A percentile compares a stretch with the other conserved stretches of the same genome.
These are phyloP conservation scores for Contarinia nasturtii DNA, from an alignment of 1,140 invertebrate genomes.

Conservation along the genomic window DNA sequence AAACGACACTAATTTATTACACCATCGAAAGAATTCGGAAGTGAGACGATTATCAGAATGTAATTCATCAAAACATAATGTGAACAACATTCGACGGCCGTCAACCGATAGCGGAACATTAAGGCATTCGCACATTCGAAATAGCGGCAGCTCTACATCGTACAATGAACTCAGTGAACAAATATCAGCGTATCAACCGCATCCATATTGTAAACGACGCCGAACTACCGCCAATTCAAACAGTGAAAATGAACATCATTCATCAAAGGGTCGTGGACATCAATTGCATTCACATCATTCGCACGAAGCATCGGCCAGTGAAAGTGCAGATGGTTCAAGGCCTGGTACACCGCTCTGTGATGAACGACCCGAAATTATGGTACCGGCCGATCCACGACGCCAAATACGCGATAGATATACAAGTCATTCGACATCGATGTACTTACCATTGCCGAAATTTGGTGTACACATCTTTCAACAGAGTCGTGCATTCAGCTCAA, in stretches of 20 bases:
- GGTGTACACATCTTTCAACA: constrained; percentile 47
- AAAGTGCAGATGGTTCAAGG: constrained; percentile 35
- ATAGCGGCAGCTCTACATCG: background rate
- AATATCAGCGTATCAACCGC: background rate
- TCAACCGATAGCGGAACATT: constrained; percentile 19
- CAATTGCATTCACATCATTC: constrained; percentile 25
- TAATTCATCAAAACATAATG: constrained; percentile 2
- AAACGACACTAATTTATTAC: constrained; percentile 13
- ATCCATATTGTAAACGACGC: background rate
- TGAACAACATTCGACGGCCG: constrained; percentile 13
- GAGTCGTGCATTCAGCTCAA: constrained; percentile 19
- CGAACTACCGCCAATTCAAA: background rate
- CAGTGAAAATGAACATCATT: constrained; percentile 8
- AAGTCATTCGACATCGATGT: constrained; percentile 43
- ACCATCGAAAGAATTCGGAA: constrained; percentile 15
- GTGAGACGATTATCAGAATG: constrained; percentile 6
- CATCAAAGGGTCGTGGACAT: constrained; percentile 18
- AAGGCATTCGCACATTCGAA: background rate
- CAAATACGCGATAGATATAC: constrained; percentile 36
- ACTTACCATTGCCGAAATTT: constrained; percentile 66
- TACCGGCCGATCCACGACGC: constrained; percentile 49
- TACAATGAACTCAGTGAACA: too few species aligned
- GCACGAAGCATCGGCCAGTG: constrained; percentile 21
- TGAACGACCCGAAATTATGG: constrained; percentile 54
- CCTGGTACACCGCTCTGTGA: constrained; percentile 69